Evolutionary conservation across 2,113 vertebrate genomes (phyloP).

Genomic region (Bufo bufo): DNA sequence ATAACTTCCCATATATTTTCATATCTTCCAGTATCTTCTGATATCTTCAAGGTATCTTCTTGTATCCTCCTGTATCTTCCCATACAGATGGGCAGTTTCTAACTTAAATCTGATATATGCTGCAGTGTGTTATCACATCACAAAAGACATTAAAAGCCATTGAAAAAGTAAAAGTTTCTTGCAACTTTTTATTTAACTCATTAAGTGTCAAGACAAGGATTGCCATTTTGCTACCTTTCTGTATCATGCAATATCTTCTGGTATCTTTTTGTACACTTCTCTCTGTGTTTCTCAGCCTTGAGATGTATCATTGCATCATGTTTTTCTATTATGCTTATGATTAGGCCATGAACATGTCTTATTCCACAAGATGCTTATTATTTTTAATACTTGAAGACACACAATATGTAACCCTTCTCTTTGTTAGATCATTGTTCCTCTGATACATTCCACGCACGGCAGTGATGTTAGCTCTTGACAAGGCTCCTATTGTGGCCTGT

Average conservation of each 20-base stretch:
- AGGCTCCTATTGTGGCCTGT: slow-evolving; percentile 19
- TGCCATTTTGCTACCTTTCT: neutral
- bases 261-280: neutral
- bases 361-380: slow-evolving; percentile 10
- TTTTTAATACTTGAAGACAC: slow-evolving; percentile 10
- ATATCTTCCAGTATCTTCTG: too few species aligned
- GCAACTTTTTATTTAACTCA: too few species aligned
- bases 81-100: too few species aligned
- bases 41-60: too few species aligned
- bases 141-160: too few species aligned
- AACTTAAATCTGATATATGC: too few species aligned
- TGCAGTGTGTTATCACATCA: too few species aligned
- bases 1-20: too few species aligned
- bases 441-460: slow-evolving; percentile 3
- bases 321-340: neutral
- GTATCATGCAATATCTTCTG: neutral
- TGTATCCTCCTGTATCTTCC: too few species aligned
- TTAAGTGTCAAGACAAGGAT: too few species aligned
- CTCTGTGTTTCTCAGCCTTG: neutral
- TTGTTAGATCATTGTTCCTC: neutral
- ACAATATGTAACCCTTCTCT: slow-evolving; percentile 18
- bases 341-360: neutral
- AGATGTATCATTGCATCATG: neutral
- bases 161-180: too few species aligned
- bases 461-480: slow-evolving; percentile 11